Conservation (phyloP, 2,797 vertebrate species). For the Myripristis murdjan region DNA sequence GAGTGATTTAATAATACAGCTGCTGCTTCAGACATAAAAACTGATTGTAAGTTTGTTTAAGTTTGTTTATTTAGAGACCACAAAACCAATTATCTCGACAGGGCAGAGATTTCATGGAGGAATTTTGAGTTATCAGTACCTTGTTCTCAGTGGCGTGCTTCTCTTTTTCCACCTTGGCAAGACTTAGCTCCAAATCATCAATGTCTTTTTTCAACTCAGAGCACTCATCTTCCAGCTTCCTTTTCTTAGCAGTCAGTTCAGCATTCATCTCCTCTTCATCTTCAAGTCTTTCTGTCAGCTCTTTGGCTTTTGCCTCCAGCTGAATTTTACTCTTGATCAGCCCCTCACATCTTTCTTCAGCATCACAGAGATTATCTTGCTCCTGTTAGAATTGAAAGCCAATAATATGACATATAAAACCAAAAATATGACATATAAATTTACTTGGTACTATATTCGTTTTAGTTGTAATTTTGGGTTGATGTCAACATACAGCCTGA, state of each 20-base stretch:
- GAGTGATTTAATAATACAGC: no score
- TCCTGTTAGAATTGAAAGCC: no score
- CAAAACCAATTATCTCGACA: no score
- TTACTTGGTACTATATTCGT: no score
- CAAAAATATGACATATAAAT: slow-evolving; percentile 25
- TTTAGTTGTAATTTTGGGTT: background rate
- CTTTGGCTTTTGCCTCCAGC: slow-evolving; percentile 90
- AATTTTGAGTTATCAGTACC: no score
- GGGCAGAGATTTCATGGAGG: no score
- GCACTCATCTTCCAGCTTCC: slow-evolving; percentile 90
- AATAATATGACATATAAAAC: slow-evolving; percentile 49
- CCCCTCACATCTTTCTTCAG: slow-evolving; percentile 88
- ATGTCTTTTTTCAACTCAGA: slow-evolving; percentile 91
- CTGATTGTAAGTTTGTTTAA: no score
- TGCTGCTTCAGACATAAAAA: no score
- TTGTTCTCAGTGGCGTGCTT: slow-evolving; percentile 91
- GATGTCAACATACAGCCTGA: slow-evolving; percentile 74
- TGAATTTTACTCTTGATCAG: slow-evolving; percentile 92
- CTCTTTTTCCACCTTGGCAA: slow-evolving; percentile 93
- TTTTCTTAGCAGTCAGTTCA: slow-evolving; percentile 89
- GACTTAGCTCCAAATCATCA: slow-evolving; percentile 89
- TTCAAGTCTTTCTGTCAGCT: slow-evolving; percentile 87
- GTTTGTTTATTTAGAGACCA: no score
- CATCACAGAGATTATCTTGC: slow-evolving; percentile 86
- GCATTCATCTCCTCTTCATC: slow-evolving; percentile 91